These are phyloP conservation scores for Caenorhabditis imperialis DNA, from an alignment of 2,888 invertebrate genomes.

Conservation along the genomic window DNA sequence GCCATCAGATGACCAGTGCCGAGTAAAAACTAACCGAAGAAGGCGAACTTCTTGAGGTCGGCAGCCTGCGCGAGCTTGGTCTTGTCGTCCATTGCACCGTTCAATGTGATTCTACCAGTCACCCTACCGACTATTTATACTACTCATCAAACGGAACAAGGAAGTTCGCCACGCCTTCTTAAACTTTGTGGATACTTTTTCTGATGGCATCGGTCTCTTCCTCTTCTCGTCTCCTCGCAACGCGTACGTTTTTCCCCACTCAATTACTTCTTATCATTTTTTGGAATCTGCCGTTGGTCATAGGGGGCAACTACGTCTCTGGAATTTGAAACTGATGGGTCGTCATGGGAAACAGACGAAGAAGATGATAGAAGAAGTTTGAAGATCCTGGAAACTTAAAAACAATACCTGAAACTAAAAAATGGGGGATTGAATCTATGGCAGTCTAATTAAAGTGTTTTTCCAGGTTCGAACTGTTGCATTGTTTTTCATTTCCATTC, in stretches of 20 bases:
- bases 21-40: slow-evolving; percentile 64
- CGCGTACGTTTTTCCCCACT: slow-evolving; percentile 16
- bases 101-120: slow-evolving; percentile 6
- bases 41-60: slow-evolving; percentile 73
- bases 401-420: too few species aligned
- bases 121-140: slow-evolving; percentile 36
- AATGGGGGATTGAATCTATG: neutral
- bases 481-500: too few species aligned
- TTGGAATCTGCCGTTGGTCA: slow-evolving; percentile 26
- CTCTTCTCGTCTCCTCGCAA: slow-evolving; percentile 7
- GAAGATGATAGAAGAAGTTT: too few species aligned
- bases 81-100: slow-evolving; percentile 64
- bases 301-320: too few species aligned
- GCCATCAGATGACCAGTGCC: too few species aligned
- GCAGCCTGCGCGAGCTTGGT: slow-evolving; percentile 71
- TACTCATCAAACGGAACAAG: slow-evolving; percentile 28
- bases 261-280: slow-evolving; percentile 46
- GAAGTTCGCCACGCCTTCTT: slow-evolving; percentile 54
- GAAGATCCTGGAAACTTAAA: too few species aligned
- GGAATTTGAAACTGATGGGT: slow-evolving; percentile 26
- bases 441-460: slow-evolving; percentile 16
- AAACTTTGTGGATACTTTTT: slow-evolving; percentile 48
- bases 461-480: slow-evolving; percentile 33
- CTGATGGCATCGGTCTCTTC: slow-evolving; percentile 4
- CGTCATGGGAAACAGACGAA: slow-evolving; percentile 9